Evolutionary conservation across 2,888 invertebrate genomes (phyloP).

Genomic region (Noctuana brunneofusca): DNA sequence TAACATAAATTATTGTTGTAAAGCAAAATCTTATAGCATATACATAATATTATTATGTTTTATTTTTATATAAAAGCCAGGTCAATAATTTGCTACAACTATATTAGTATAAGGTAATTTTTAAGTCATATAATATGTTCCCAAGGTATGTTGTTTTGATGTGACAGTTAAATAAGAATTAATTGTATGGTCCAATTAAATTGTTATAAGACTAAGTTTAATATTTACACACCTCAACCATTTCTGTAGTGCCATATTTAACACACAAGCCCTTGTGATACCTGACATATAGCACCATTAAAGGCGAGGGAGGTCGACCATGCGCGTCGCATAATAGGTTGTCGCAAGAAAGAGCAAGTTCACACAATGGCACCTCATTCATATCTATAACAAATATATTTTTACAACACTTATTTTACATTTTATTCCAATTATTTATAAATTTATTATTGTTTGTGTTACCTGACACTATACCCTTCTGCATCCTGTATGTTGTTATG

Average conservation of each 20-base stretch:
- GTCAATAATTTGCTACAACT: too few relatives aligned
- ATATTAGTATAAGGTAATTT: too few relatives aligned
- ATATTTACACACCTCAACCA: conserved; percentile 86
- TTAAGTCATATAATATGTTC: too few relatives aligned
- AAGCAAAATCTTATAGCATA: too few relatives aligned
- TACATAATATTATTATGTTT: too few relatives aligned
- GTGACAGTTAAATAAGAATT: too few relatives aligned
- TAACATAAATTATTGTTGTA: too few relatives aligned
- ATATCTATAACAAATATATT: conserved; percentile 84
- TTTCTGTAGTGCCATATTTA: conserved; percentile 93
- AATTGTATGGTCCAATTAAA: too few relatives aligned
- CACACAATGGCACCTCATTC: conserved; percentile 92
- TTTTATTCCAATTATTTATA: background rate
- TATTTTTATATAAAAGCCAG: too few relatives aligned
- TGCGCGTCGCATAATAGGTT: conserved; percentile 93
- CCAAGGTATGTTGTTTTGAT: too few relatives aligned
- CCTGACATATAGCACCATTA: conserved; percentile 88
- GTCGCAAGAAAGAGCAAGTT: conserved; percentile 94
- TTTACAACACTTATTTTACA: background rate
- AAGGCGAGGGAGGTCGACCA: conserved; percentile 92
- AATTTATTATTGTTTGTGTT: conserved; percentile 41
- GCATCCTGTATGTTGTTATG: conserved; percentile 87
- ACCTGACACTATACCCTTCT: conserved; percentile 88
- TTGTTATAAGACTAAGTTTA: too few relatives aligned
- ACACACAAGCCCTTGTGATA: conserved; percentile 87